phyloP scores from a whole-genome alignment of 2,113 vertebrate species.

The Heterotilapia buettikoferi region DNA sequence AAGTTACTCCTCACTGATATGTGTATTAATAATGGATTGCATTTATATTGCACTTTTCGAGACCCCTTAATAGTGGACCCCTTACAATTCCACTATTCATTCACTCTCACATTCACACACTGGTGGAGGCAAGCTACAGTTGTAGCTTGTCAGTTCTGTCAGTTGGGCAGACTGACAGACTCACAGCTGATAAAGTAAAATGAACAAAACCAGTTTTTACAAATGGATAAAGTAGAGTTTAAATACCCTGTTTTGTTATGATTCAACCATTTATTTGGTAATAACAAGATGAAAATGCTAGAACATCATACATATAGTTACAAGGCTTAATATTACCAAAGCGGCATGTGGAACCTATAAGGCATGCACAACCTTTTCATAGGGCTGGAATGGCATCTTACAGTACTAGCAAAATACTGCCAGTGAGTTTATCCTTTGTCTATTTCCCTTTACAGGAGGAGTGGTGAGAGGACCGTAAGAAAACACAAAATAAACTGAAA shows the following conservation, averaged over 20 bases:
- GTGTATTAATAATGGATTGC: background rate
- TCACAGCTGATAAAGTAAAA: no score
- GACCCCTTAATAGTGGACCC: no score
- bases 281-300: constrained; percentile 22
- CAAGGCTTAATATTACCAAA: constrained; percentile 7
- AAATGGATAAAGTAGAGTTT: background rate
- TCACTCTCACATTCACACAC: background rate
- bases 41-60: background rate
- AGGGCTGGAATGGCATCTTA: constrained; percentile 27
- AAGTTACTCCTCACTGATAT: background rate
- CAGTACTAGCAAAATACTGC: background rate
- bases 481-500: background rate
- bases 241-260: background rate
- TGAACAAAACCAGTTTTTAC: no score
- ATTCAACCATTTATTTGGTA: constrained; percentile 46
- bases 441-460: background rate
- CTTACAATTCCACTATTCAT: background rate
- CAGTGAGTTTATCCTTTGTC: background rate
- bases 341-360: constrained; percentile 16
- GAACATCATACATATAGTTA: constrained; percentile 2
- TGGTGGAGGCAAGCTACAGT: background rate
- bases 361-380: constrained; percentile 55
- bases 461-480: background rate
- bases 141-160: no score
- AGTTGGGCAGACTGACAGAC: background rate